These are phyloP conservation scores for Phoebastria nigripes DNA, from an alignment of 2,797 vertebrate species.

Conservation along the genomic window DNA sequence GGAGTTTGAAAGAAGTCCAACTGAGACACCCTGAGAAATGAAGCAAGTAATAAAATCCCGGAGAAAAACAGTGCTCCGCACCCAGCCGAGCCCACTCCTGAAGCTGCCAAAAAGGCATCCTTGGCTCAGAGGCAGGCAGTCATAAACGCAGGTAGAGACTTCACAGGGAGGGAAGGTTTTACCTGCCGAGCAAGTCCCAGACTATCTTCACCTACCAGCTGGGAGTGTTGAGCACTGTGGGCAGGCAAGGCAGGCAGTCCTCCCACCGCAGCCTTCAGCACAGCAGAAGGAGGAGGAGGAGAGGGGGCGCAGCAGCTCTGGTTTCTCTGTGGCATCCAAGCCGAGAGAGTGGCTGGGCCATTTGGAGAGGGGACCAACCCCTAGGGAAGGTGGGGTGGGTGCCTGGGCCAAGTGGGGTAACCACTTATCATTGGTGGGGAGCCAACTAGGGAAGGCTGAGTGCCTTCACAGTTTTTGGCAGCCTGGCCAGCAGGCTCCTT, in stretches of 20 bases:
- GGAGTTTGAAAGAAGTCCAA: conserved; percentile 8
- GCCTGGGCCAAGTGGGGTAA: neutral
- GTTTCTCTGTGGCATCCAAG: neutral
- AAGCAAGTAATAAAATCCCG: conserved; percentile 14
- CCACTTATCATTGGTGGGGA: neutral
- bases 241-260: neutral
- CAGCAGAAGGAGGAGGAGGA: neutral
- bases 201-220: neutral
- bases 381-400: neutral
- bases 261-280: neutral
- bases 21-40: neutral
- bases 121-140: conserved; percentile 27
- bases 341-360: neutral
- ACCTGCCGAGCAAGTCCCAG: neutral
- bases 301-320: neutral
- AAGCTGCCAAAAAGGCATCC: conserved; percentile 14
- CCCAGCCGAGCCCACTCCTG: neutral
- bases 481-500: neutral
- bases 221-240: neutral
- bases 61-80: neutral
- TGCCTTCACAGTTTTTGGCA: neutral
- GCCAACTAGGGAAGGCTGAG: neutral
- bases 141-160: neutral
- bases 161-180: conserved; percentile 28
- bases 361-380: neutral